Conservation (phyloP, 2,113 vertebrate genomes). For the Tiliqua scincoides region DNA sequence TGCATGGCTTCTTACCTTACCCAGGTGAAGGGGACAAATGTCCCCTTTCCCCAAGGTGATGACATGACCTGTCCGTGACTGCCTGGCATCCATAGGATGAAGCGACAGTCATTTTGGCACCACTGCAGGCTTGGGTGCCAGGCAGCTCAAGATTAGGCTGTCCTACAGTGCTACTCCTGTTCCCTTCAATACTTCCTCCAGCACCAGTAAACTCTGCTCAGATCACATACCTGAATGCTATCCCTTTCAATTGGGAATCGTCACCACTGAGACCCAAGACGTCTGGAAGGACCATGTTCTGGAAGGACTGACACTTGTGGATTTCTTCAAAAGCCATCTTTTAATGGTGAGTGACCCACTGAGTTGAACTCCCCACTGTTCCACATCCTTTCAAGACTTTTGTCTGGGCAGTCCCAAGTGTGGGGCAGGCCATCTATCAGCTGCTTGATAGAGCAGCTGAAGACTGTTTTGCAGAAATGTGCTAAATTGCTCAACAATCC, state of each 20-base stretch:
- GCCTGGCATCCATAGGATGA: too few species aligned
- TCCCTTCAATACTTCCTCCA: background rate
- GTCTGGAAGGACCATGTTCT: background rate
- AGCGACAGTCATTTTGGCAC: too few species aligned
- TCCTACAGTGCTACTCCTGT: background rate
- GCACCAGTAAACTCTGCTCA: background rate
- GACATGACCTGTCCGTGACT: too few species aligned
- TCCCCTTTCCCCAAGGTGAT: too few species aligned
- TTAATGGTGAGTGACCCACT: too few species aligned
- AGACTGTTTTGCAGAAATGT: background rate
- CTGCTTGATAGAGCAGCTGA: background rate
- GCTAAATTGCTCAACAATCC: background rate
- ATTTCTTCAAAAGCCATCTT: background rate
- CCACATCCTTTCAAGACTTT: background rate
- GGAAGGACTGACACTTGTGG: background rate
- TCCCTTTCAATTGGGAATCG: background rate
- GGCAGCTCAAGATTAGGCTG: too few species aligned
- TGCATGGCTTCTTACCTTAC: too few species aligned
- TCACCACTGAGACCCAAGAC: background rate
- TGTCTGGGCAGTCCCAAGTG: background rate
- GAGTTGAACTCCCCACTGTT: background rate
- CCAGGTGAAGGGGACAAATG: too few species aligned
- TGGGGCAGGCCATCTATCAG: background rate
- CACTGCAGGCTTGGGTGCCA: too few species aligned
- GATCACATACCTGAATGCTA: background rate